A percentile compares a stretch with the other conserved stretches of the same genome.
phyloP scores from a whole-genome alignment of 2,888 invertebrate species.

The Seladonia tumulorum region DNA sequence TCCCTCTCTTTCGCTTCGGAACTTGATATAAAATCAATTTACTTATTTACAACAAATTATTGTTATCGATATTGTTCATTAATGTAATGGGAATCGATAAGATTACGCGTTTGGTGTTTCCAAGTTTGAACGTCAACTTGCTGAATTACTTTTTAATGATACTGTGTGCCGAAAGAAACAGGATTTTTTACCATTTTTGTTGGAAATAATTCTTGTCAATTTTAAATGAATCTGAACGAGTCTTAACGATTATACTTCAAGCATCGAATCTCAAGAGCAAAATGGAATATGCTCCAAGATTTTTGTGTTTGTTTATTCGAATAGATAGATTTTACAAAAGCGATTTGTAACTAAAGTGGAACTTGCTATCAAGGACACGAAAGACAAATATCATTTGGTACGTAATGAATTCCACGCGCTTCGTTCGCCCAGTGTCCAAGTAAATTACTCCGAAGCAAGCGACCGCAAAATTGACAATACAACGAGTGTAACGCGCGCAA shows the following conservation, averaged over 20 bases:
- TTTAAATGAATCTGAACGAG: neutral
- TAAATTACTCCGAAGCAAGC: neutral
- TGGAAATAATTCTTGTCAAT: neutral
- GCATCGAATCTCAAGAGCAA: neutral
- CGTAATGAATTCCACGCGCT: neutral
- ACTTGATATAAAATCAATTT: too few relatives aligned
- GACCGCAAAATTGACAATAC: slow-evolving; percentile 1
- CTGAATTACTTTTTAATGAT: too few relatives aligned
- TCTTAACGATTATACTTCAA: neutral
- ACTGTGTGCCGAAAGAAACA: neutral
- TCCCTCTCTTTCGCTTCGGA: too few relatives aligned
- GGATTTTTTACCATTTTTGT: neutral
- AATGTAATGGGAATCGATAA: too few relatives aligned
- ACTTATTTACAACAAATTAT: too few relatives aligned
- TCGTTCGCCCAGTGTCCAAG: neutral
- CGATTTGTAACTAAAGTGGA: neutral
- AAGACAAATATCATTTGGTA: neutral
- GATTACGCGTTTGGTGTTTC: too few relatives aligned
- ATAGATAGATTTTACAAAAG: neutral
- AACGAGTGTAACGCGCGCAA: slow-evolving; percentile 4
- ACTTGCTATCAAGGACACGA: neutral
- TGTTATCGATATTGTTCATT: too few relatives aligned
- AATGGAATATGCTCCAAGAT: neutral
- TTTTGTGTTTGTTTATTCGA: neutral
- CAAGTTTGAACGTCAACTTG: neutral